Evolutionary conservation across 2,113 vertebrate genomes (phyloP).

Genomic region (Cariama cristata): DNA sequence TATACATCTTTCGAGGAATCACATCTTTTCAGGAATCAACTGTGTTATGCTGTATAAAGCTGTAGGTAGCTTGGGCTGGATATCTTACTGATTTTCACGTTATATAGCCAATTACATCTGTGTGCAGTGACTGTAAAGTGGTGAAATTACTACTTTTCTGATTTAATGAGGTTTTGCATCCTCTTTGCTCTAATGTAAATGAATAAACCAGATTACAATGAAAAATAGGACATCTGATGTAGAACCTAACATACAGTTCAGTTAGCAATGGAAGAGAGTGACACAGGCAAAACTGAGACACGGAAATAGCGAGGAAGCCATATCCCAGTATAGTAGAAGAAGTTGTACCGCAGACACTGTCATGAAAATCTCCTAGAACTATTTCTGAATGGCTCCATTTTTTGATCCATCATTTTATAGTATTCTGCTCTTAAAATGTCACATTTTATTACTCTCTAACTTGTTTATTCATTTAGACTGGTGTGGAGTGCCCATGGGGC

Average conservation of each 20-base stretch:
- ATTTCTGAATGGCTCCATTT: neutral
- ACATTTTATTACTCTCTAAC: neutral
- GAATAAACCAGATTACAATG: neutral
- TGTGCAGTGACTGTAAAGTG: neutral
- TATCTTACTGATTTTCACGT: neutral
- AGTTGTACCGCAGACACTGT: neutral
- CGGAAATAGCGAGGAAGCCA: neutral
- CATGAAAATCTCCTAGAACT: neutral
- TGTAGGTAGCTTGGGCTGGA: neutral
- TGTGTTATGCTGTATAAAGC: neutral
- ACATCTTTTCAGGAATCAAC: neutral
- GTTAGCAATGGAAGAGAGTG: neutral
- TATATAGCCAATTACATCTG: neutral
- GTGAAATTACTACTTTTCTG: neutral
- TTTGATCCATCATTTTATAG: neutral
- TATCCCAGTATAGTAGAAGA: neutral
- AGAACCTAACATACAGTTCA: neutral
- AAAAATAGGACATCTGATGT: neutral
- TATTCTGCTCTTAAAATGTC: slow-evolving; percentile 29
- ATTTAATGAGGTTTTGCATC: neutral
- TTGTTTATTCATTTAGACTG: neutral
- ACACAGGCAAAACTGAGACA: neutral
- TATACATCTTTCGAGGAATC: neutral
- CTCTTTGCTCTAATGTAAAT: neutral
- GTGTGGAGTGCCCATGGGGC: neutral